Base-by-base conservation (phyloP, 2,113 vertebrate species). In the Coptodon rendalli region DNA sequence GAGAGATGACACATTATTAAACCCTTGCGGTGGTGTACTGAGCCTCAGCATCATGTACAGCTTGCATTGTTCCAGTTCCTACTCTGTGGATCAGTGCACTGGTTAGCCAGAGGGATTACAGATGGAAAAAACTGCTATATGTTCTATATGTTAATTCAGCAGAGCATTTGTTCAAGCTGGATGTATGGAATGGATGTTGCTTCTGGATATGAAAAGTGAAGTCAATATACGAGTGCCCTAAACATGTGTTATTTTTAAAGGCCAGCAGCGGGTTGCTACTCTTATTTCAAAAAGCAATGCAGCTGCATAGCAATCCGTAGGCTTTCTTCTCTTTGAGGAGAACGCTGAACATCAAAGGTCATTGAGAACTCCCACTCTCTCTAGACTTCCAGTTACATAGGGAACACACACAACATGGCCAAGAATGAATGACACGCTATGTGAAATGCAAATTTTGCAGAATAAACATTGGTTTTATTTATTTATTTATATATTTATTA, bases 1-100 rank as follows among this genome's bases (percentile, higher is more conserved):
- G 56, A 83, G 54, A 88, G 57, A 85, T 90, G 90, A 89, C 91
- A 91, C 85, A 48, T 90, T 86, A 93, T 93, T 86, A 93, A 92
- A 89, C 40, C 89, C 91, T 90, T 2, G 57, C n/a, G n/a, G 91
- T 80, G 85, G 73, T 85, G 76, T 59, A 27, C 86, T 80, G 61
- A 86, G 78, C 76, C 68, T 66, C 63, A 14, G 57, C 68, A 14
- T 87, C 87, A 83, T 90, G 73, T 43, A 78, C 84, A 85, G 66
- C 89, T 80, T 81, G 83, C 52, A 83, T 85, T 83, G 63, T 89
- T 90, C 80, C 88, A 61, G 52, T 86, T 89, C 53, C 57, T 68
- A 52, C 80, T 84, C 82, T 66, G 80, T 76, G 85, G 88, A 89
- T 92, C 81, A 83, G 29, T 36, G 87, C 36, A 59, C 66, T 68